Base-by-base conservation (phyloP, 2,888 invertebrate species). In the Eupelmus urozonus region DNA sequence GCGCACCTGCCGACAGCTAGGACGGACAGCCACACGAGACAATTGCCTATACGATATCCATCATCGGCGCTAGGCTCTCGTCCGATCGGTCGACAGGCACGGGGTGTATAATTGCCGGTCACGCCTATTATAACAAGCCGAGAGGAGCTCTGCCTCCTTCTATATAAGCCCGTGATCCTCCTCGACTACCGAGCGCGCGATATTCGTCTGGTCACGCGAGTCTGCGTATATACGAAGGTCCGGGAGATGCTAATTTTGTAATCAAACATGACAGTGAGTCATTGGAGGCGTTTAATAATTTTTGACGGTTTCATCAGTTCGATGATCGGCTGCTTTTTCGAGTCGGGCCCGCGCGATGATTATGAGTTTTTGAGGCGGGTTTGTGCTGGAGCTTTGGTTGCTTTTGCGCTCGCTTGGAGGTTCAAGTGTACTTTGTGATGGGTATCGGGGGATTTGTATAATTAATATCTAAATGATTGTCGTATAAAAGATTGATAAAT, bases 21-120 rank as follows among this genome's bases (percentile, higher is more conserved):
- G 85, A 86, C 84, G 80, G 80, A 67, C 74, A 80, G 84, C 81
- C 81, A 83, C 82, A 83, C 82, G 84, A 84, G 86, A 88, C 85
- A 84, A 84, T 87, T 85, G 82, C 84, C 85, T 84, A 85, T 81
- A n/a, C n/a, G 84, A 84, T 86, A 88, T 87, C 84, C 85, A 87
- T 88, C 88, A 87, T 86, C 87, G 82, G 81, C 83, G 81, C 82
- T 81, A 20, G 27, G 51, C 25, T 49, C n/a, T 62, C 40, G 18
- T 55, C 42, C 25, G n/a, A n/a, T n/a, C n/a, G n/a, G n/a, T n/a
- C n/a, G n/a, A n/a, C n/a, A n/a, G n/a, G n/a, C n/a, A 20, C 27
- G n/a, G 27, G 42, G 40, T 55, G 81, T 82, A 85, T 88, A 87
- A 87, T 88, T 84, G 84, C 74, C 79, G 84, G 86, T 86, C 85